These are phyloP conservation scores for Puffinus mauretanicus DNA, from an alignment of 2,113 vertebrate species.

Conservation along the genomic window DNA sequence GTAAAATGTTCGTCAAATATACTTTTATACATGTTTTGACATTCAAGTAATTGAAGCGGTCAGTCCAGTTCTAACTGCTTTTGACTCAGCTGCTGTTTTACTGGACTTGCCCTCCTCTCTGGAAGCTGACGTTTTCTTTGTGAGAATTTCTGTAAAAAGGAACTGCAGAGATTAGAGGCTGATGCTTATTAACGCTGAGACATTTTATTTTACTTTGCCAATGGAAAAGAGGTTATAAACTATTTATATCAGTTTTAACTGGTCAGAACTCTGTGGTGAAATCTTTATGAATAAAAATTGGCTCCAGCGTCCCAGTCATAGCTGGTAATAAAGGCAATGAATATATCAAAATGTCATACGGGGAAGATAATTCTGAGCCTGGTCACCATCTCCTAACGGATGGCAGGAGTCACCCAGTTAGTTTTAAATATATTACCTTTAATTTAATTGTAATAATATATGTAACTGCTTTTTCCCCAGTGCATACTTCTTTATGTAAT, in stretches of 20 bases:
- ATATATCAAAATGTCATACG: not conserved
- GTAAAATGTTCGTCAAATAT: not conserved
- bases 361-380: not conserved
- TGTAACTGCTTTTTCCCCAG: not conserved
- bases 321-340: not conserved
- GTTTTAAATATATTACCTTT: not conserved
- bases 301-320: accelerated
- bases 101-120: not conserved
- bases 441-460: not conserved
- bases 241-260: not conserved
- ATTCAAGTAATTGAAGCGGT: not conserved
- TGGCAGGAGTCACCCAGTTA: not conserved
- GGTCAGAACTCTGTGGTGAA: not conserved
- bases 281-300: not conserved
- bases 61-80: not conserved
- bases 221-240: not conserved
- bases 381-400: not conserved
- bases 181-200: not conserved
- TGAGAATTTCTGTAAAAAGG: not conserved
- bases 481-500: not conserved
- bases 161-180: not conserved
- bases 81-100: not conserved
- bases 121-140: not conserved
- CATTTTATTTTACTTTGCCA: not conserved
- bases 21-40: not conserved